A percentile compares a stretch with the other conserved stretches of the same genome.
Evolutionary conservation across 2,888 invertebrate genomes (phyloP).

Genomic region (Chromoteleia sp.): DNA sequence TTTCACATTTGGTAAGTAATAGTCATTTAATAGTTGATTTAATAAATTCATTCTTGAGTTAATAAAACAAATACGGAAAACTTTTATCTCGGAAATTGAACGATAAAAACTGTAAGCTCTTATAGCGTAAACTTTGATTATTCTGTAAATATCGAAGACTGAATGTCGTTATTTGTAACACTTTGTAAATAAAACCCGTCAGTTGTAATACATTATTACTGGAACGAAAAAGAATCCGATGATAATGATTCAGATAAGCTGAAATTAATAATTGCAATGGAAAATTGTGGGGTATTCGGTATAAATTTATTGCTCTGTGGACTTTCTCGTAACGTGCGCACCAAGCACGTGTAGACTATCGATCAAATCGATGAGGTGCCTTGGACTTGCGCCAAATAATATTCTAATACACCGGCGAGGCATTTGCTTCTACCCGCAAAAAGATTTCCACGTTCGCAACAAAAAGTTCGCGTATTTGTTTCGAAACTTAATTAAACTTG

Average conservation of each 20-base stretch:
- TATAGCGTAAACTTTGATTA: background rate
- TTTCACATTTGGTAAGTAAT: conserved; percentile 87
- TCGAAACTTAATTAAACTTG: background rate
- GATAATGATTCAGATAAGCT: conserved; percentile 2
- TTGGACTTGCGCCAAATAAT: conserved; percentile 58
- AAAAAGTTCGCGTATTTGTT: conserved; percentile 1
- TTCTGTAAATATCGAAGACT: background rate
- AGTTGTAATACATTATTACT: background rate
- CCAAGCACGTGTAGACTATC: conserved; percentile 44
- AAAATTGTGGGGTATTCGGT: conserved; percentile 31
- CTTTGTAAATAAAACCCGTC: background rate
- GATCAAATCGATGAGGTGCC: conserved; percentile 45
- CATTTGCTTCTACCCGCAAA: conserved; percentile 20
- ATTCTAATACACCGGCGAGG: conserved; percentile 11
- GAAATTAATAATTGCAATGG: conserved; percentile 32
- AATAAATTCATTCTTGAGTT: too few relatives aligned
- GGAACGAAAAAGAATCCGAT: conserved; percentile 18
- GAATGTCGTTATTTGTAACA: background rate
- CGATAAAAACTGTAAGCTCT: too few relatives aligned
- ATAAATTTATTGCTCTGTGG: conserved; percentile 31
- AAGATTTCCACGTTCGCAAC: conserved; percentile 14
- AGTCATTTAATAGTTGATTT: too few relatives aligned
- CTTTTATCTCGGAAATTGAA: too few relatives aligned
- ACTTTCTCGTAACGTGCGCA: conserved; percentile 33
- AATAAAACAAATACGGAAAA: too few relatives aligned